Evolutionary conservation across 2,888 invertebrate species (phyloP), one percentile per base, ranked within the genome.

Genomic region (Hoplodrina blanda): DNA sequence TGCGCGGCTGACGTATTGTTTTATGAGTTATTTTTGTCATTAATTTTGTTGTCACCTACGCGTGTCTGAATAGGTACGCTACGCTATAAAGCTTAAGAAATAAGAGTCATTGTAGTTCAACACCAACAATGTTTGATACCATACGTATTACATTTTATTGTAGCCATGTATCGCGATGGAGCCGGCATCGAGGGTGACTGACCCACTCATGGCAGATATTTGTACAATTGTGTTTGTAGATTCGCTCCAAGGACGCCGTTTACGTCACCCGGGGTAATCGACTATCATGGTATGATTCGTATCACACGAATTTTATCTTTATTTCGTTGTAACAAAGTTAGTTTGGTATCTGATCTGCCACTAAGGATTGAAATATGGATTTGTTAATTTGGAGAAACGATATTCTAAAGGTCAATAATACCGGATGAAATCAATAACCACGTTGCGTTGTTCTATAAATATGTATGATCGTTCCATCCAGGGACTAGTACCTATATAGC

Each of bases 191-290:
- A 85, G 90, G 94, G 94, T 95, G 91, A 95, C 84, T 93, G 94
- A 94, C 93, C 94, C 83, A 87, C 87, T 89, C 86, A 81, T 82
- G 76, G 85, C 86, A 87, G 91, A 90, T 94, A 92, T 94, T 94
- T 94, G 91, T 91, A 92, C 93, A 93, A 93, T 92, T 93, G 92
- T 93, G 92, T 91, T 92, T 92, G 91, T 93, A 90, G 91, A 90
- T 91, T 91, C 89, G 90, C 89, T 90, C 86, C 95, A 95, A 95
- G 95, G 95, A 94, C 95, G 88, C 81, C 62, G 87, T 91, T 95
- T 93, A 92, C 95, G 94, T 95, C 95, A 94, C 84, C 82, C 85
- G 76, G 86, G 87, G 86, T 89, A 89, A 90, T 90, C 88, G 88
- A 87, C 87, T 87, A 85, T 82, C 76, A 82, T 83, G 69, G 73